Evolutionary conservation across 2,797 vertebrate species (phyloP).

Genomic region (Amniataba percoides): DNA sequence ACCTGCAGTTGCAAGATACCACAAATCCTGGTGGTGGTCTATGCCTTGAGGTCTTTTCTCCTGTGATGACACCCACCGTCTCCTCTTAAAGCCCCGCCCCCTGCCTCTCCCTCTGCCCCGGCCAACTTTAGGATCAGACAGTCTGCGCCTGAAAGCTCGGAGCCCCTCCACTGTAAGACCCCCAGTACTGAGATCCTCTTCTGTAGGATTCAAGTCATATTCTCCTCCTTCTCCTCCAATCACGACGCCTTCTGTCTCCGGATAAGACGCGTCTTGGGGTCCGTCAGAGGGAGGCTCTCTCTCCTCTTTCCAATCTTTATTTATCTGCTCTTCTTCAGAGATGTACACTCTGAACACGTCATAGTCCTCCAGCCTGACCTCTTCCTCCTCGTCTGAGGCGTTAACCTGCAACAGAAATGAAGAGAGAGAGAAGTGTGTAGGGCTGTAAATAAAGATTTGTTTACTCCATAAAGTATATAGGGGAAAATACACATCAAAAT

Average conservation of each 20-base stretch:
- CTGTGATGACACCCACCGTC: constrained; percentile 70
- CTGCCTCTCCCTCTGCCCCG: constrained; percentile 73
- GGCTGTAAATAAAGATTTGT: not conserved
- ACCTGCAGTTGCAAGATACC: constrained; percentile 79
- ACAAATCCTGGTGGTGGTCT: constrained; percentile 78
- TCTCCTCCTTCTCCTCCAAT: constrained; percentile 62
- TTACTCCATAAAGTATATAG: not conserved
- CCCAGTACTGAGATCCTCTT: constrained; percentile 56
- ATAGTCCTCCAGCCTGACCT: constrained; percentile 80
- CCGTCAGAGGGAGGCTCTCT: constrained; percentile 60
- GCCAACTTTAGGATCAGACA: constrained; percentile 65
- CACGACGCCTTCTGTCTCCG: constrained; percentile 64
- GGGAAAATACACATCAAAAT: not conserved
- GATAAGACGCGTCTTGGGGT: constrained; percentile 59
- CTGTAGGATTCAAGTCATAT: constrained; percentile 67
- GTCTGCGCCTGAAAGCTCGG: constrained; percentile 69
- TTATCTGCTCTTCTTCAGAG: constrained; percentile 79
- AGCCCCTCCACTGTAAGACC: constrained; percentile 61
- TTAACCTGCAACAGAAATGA: constrained; percentile 79
- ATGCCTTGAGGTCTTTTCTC: constrained; percentile 74
- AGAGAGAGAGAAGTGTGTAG: not conserved
- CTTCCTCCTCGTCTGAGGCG: constrained; percentile 84
- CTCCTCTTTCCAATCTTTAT: constrained; percentile 67
- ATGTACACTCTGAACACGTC: constrained; percentile 86
- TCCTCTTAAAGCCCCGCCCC: constrained; percentile 82